These are phyloP conservation scores for Agapetus fuscipes DNA, from an alignment of 2,888 invertebrate genomes.

Conservation along the genomic window DNA sequence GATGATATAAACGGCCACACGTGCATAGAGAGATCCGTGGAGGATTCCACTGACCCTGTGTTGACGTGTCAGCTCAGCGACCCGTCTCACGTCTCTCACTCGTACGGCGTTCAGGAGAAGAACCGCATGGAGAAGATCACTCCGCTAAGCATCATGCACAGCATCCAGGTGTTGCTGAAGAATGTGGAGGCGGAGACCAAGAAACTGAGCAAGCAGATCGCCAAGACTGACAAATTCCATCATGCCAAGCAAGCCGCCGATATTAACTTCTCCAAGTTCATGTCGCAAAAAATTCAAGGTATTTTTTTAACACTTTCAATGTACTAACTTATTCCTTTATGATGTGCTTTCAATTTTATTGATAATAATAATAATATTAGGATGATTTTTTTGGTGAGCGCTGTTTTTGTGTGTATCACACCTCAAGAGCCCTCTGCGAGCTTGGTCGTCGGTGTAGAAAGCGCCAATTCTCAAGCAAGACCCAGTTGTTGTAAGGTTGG, in stretches of 20 bases:
- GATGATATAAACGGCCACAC: too few species aligned
- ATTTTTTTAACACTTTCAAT: too few species aligned
- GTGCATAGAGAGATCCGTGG: not conserved
- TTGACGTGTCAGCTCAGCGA: not conserved
- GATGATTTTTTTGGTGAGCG: too few species aligned
- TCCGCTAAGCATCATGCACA: constrained; percentile 32
- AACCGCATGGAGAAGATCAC: constrained; percentile 17
- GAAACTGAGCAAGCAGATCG: constrained; percentile 36
- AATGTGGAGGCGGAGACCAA: constrained; percentile 42
- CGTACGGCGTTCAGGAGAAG: constrained; percentile 2
- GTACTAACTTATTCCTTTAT: too few species aligned
- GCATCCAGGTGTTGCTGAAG: constrained; percentile 36
- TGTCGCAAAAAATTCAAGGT: too few species aligned
- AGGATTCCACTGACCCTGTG: not conserved
- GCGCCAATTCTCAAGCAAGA: too few species aligned
- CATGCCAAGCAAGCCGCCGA: constrained; percentile 4
- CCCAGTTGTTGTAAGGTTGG: too few species aligned
- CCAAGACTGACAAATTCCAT: constrained; percentile 7
- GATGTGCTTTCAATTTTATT: too few species aligned
- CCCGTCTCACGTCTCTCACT: not conserved
- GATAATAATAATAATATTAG: too few species aligned
- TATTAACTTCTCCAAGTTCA: constrained; percentile 3
- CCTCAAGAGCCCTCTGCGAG: too few species aligned
- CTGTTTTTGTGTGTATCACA: too few species aligned
- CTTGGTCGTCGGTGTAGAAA: too few species aligned